Conservation (phyloP, 2,888 invertebrate species). For the Eupeodes latifasciatus region DNA sequence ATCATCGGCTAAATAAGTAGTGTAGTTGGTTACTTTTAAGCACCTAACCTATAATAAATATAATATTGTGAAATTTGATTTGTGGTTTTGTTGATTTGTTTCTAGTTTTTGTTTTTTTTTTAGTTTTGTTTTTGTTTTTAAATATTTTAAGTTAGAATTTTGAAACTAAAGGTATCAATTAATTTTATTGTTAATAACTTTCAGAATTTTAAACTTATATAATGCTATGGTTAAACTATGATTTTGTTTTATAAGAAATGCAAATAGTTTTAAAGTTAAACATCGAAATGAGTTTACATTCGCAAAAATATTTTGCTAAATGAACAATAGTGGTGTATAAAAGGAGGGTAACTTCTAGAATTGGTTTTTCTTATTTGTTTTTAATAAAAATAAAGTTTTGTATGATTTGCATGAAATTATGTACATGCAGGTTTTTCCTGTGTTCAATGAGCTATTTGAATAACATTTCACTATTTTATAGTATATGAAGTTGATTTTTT, state of each 20-base stretch:
- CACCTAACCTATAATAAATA: slow-evolving; percentile 77
- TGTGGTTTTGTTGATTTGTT: slow-evolving; percentile 65
- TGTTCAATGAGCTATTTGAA: background rate
- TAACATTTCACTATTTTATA: background rate
- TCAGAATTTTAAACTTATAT: slow-evolving; percentile 57
- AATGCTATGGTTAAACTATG: slow-evolving; percentile 43
- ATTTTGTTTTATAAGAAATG: slow-evolving; percentile 42
- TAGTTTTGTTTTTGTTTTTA: slow-evolving; percentile 35
- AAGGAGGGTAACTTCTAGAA: slow-evolving; percentile 26
- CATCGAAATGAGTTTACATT: background rate
- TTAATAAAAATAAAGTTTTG: background rate
- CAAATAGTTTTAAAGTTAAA: background rate
- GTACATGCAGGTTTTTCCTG: background rate
- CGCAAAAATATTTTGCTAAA: slow-evolving; percentile 29
- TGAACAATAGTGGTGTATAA: background rate
- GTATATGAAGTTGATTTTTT: background rate
- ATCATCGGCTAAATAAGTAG: slow-evolving; percentile 78
- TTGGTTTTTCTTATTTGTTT: background rate
- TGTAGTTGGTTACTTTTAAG: slow-evolving; percentile 75
- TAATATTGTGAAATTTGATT: slow-evolving; percentile 76
- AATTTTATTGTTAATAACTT: slow-evolving; percentile 27
- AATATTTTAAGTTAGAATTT: slow-evolving; percentile 27
- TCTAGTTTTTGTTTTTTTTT: slow-evolving; percentile 38
- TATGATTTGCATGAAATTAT: background rate
- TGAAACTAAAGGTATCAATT: slow-evolving; percentile 14